Percentiles rank a stretch among this genome's conserved stretches.
These are phyloP conservation scores for Athalia rosae DNA, from an alignment of 2,888 invertebrate genomes.

Conservation along the genomic window DNA sequence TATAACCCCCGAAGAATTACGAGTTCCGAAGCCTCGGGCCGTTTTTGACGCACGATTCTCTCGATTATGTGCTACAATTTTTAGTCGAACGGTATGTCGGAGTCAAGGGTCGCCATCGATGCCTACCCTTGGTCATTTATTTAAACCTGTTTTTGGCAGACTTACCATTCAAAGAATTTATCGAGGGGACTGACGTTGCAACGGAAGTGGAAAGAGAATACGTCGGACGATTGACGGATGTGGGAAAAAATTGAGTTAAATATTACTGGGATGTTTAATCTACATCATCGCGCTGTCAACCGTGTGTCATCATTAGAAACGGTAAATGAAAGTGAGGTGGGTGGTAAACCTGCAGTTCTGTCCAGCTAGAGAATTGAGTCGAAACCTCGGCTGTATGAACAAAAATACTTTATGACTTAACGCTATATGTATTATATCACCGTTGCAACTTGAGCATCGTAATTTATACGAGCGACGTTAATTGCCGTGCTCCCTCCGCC, in stretches of 20 bases:
- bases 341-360: background rate
- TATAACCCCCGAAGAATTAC: conserved; percentile 34
- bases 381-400: conserved; percentile 25
- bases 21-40: conserved; percentile 19
- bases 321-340: conserved; percentile 21
- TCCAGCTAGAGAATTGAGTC: conserved; percentile 18
- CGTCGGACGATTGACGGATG: background rate
- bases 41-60: conserved; percentile 29
- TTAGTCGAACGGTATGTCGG: conserved; percentile 25
- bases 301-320: conserved; percentile 2
- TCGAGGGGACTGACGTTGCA: background rate
- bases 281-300: background rate
- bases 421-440: background rate
- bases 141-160: conserved; percentile 13
- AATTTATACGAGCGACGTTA: conserved; percentile 42
- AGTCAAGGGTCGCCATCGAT: conserved; percentile 23
- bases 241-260: background rate
- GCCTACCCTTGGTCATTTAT: background rate
- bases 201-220: background rate
- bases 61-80: too few relatives aligned
- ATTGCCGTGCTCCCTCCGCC: conserved; percentile 33
- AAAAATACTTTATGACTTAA: conserved; percentile 36
- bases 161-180: conserved; percentile 18
- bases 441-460: conserved; percentile 33
- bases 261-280: background rate